Evolutionary conservation across 2,797 vertebrate genomes (phyloP).

Genomic region (Syndactyla subalaris): DNA sequence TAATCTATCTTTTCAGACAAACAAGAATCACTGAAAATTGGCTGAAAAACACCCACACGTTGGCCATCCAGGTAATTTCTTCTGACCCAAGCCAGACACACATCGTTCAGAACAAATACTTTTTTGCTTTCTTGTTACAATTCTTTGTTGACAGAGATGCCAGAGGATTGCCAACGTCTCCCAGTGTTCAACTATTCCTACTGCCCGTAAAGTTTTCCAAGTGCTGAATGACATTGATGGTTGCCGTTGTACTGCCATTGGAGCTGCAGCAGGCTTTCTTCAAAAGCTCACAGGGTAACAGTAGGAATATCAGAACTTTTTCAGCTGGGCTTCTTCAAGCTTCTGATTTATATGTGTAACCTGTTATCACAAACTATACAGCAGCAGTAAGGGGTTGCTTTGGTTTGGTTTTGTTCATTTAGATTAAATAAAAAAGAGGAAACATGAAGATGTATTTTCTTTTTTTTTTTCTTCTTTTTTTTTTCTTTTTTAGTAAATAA

Average conservation of each 20-base stretch:
- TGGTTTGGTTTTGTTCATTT: not conserved
- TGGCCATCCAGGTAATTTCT: not conserved
- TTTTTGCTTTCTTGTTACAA: not conserved
- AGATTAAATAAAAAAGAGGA: not conserved
- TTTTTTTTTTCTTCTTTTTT: not conserved
- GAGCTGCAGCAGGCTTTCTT: not conserved
- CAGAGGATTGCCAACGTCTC: not conserved
- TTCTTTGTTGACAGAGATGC: not conserved
- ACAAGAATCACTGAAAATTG: not conserved
- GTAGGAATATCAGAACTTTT: not conserved
- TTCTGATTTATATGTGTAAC: not conserved
- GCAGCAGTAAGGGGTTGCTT: not conserved
- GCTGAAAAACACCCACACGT: not conserved
- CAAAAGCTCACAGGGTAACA: not conserved
- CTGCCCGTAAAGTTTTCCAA: not conserved
- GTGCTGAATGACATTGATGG: not conserved
- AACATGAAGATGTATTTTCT: not conserved
- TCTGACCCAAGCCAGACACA: accelerated
- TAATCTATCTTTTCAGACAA: not conserved
- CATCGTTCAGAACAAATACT: not conserved
- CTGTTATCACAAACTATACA: not conserved
- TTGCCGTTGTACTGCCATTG: not conserved
- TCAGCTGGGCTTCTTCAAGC: not conserved
- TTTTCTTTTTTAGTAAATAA: not conserved
- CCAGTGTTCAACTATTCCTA: not conserved